Base-by-base conservation (phyloP, 2,797 vertebrate genomes). In the Alectoris magna region DNA sequence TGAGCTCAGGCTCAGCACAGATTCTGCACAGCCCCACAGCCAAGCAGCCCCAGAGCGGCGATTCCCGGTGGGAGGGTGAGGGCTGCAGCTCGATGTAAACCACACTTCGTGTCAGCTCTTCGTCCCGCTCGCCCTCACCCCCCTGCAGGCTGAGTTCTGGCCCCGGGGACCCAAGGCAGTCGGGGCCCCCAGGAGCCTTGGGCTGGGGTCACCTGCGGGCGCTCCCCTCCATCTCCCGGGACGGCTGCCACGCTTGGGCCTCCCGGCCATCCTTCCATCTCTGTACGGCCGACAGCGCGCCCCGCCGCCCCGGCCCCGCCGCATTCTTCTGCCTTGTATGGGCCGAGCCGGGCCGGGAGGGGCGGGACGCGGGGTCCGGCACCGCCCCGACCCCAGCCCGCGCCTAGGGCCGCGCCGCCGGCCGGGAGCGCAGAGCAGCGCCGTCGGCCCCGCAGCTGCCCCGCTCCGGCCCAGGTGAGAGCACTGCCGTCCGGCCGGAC, bases 261-360 rank as follows among this genome's bases (percentile, higher is more conserved):
- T 15, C 74, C 36, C 70, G 38, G 5, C 24, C 56, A 39, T 55
- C 66, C 36, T 85, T 82, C 55, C 69, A 62, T 90, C 96, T 95
- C 88, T 95, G 94, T 87, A 95, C 94, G 95, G 95, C 88, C 55
- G 53, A 27, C 34, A 70, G 44, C 56, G 10, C 56, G 5, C 53
- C 46, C 84, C 51, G 31, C 48, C 82, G 5, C 53, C 44, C 68
- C 38, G 68, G 72, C 64, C 87, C 69, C 71, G 41, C 92, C 43
- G 84, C 96, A 97, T 96, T 97, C 94, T 93, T 97, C 92, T 90
- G 91, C 96, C 96, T 96, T 96, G 84, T 96, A 96, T 94, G 96
- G 96, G 88, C 89, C 94, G 93, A 59, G 90, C 56, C 88, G 72
- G 84, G 91, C 23, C 91, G 83, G 89, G 75, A 58, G 87, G 87